Evolutionary conservation across 2,888 invertebrate species (phyloP).

Genomic region (Dorcus hopei): DNA sequence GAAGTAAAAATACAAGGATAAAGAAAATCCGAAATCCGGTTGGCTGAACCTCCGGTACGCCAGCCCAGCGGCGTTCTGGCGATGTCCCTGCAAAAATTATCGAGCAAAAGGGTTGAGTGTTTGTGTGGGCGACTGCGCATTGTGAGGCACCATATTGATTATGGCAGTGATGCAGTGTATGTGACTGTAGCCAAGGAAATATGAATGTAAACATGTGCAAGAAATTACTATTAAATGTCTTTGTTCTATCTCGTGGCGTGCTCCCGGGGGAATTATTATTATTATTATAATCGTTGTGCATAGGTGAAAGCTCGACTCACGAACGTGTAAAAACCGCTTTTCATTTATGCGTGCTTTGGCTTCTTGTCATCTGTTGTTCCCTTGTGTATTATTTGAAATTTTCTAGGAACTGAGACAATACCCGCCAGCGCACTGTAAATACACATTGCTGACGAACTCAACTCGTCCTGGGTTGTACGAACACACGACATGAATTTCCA

Average conservation of each 20-base stretch:
- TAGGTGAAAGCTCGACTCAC: too few relatives aligned
- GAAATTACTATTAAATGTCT: slow-evolving; percentile 4
- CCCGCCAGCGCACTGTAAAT: too few relatives aligned
- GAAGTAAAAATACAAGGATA: too few relatives aligned
- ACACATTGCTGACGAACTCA: too few relatives aligned
- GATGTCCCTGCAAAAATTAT: background rate
- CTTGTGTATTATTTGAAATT: too few relatives aligned
- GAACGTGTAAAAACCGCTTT: too few relatives aligned
- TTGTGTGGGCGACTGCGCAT: slow-evolving; percentile 24
- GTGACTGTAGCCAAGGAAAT: slow-evolving; percentile 27
- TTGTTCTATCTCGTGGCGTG: slow-evolving; percentile 2
- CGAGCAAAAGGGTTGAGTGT: slow-evolving; percentile 9
- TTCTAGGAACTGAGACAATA: too few relatives aligned
- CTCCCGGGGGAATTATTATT: background rate
- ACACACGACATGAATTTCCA: too few relatives aligned
- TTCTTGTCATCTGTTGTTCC: too few relatives aligned
- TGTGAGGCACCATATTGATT: slow-evolving; percentile 27
- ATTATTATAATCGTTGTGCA: too few relatives aligned
- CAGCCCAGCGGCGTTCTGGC: background rate
- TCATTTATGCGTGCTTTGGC: too few relatives aligned
- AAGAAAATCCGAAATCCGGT: background rate
- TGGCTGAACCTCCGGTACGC: background rate
- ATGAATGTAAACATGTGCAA: slow-evolving; percentile 23
- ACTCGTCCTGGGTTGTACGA: too few relatives aligned
- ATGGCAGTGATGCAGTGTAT: slow-evolving; percentile 22